Percentiles rank a stretch among this genome's conserved stretches.
phyloP scores from a whole-genome alignment of 1,140 invertebrate genomes.

The Battus philenor region DNA sequence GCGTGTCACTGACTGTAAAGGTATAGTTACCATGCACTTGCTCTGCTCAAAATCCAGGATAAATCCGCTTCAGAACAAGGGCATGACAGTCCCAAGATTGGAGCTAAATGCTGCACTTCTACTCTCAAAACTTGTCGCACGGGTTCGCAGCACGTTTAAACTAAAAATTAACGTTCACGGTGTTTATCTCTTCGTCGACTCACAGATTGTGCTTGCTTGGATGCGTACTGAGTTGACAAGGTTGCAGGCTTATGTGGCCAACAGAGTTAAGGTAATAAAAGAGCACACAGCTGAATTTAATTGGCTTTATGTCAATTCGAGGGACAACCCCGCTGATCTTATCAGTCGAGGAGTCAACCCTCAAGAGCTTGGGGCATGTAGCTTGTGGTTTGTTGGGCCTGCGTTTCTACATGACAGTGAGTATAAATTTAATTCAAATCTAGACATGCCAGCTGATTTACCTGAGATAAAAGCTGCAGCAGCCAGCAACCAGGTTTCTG shows the following conservation, averaged over 20 bases:
- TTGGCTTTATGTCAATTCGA: not conserved
- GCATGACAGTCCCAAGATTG: not conserved
- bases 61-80: not conserved
- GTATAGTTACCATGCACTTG: not conserved
- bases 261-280: not conserved
- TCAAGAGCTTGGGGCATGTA: conserved; percentile 12
- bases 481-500: not conserved
- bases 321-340: not conserved
- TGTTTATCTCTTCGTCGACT: not conserved
- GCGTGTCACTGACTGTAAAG: not conserved
- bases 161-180: not conserved
- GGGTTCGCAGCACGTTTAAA: not conserved
- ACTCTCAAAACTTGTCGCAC: not conserved
- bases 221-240: not conserved
- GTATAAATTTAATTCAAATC: no score
- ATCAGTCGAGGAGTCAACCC: not conserved
- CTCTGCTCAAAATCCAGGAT: not conserved
- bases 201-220: not conserved
- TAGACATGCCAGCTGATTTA: no score
- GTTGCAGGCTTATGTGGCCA: not conserved
- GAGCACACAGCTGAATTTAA: not conserved
- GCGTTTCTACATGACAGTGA: no score
- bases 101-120: not conserved
- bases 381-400: conserved; percentile 14
- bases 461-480: not conserved